Evolutionary conservation across 2,888 invertebrate species (phyloP).

Genomic region (Euclidia mi): DNA sequence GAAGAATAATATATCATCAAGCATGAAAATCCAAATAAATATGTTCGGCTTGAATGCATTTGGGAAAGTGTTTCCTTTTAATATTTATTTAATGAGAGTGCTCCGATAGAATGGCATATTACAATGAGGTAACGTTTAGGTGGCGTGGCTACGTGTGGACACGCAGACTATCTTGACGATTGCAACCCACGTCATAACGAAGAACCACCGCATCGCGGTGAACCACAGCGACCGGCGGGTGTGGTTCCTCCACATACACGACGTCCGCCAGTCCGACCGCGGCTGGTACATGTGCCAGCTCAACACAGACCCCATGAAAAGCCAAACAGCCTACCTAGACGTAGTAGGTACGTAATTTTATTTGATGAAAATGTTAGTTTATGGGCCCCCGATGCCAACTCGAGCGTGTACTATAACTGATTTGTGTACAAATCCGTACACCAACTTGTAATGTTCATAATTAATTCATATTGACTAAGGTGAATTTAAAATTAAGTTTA

Average conservation of each 20-base stretch:
- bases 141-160: constrained; percentile 97
- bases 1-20: constrained; percentile 2
- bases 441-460: constrained; percentile 51
- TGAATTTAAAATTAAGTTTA: constrained; percentile 56
- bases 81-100: constrained; percentile 2
- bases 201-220: constrained; percentile 96
- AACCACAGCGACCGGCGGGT: constrained; percentile 96
- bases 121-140: constrained; percentile 83
- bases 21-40: not conserved
- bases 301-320: constrained; percentile 98
- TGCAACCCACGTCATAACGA: constrained; percentile 96
- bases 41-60: not conserved
- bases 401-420: constrained; percentile 46
- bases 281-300: constrained; percentile 99
- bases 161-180: constrained; percentile 98
- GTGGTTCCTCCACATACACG: constrained; percentile 96
- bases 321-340: constrained; percentile 96
- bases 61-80: too few relatives aligned
- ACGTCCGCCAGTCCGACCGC: constrained; percentile 95
- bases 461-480: constrained; percentile 50
- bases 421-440: constrained; percentile 40
- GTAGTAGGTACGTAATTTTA: constrained; percentile 93
- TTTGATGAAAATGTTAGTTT: constrained; percentile 34
- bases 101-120: not conserved
- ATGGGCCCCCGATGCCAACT: constrained; percentile 19